Evolutionary conservation across 35 echinoderm and acorn worm species (phyloP).

Genomic region (Heliocidaris tuberculata): DNA sequence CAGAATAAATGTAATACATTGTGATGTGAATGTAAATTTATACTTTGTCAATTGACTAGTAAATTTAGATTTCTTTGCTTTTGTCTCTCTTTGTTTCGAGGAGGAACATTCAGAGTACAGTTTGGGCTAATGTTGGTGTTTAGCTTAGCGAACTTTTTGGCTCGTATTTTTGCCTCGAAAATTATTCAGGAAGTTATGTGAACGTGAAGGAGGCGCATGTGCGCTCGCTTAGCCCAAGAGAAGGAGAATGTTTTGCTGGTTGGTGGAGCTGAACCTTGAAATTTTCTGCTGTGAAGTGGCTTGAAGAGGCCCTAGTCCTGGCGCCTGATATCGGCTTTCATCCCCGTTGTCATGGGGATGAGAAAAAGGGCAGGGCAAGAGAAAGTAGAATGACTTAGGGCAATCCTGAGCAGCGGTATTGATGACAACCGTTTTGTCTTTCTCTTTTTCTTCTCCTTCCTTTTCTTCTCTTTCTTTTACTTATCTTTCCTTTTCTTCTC

Average conservation of each 20-base stretch:
- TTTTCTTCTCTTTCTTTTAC: not conserved
- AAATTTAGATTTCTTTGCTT: not conserved
- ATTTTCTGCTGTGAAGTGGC: conserved; percentile 5
- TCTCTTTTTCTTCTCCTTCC: not conserved
- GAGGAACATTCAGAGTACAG: not conserved
- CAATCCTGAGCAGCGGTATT: not conserved
- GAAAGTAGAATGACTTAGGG: conserved; percentile 1
- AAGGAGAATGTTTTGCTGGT: conserved; percentile 11
- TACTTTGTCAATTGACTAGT: no score
- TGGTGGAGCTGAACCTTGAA: conserved; percentile 2
- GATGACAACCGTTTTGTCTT: not conserved
- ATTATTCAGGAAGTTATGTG: not conserved
- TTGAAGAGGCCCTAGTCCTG: conserved; percentile 8
- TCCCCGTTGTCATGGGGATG: not conserved
- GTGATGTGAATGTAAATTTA: no score
- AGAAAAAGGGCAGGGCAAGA: not conserved
- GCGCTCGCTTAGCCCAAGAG: not conserved
- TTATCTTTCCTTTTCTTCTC: not conserved
- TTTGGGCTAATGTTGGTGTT: not conserved
- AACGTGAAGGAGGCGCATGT: not conserved
- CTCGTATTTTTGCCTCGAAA: not conserved
- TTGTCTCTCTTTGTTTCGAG: not conserved
- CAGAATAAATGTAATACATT: no score
- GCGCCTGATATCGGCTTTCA: not conserved
- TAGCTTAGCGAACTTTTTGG: not conserved